Base-by-base conservation (phyloP, 2,888 invertebrate species). In the Pachliopta kotzebuea region DNA sequence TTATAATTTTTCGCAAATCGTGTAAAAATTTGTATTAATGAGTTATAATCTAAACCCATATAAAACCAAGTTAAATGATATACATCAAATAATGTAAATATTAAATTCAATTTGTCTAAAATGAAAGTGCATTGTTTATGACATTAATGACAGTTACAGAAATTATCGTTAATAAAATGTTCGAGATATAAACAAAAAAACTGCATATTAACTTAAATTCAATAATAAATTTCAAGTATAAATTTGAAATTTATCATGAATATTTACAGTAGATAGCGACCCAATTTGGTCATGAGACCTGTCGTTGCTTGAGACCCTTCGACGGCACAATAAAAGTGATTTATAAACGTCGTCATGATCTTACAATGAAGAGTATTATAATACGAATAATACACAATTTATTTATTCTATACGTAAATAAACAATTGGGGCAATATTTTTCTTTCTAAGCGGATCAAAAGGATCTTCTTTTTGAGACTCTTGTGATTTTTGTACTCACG, bases 241-340 rank as follows among this genome's bases (percentile, higher is more conserved):
- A 11, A 8, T 21, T 20, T 52, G 21, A 53, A 14, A 52, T 31
- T 7, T 4, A 56, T 49, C 67, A 70, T 68, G 68, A 62, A 66
- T 59, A 71, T 69, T 69, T 85, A 80, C 77, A 79, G 79, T 76
- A 74, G 74, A 75, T 80, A 78, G 79, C 81, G 83, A 85, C 82
- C 85, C 86, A 85, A 87, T 86, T 88, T 84, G 84, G 79, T 76
- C 76, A 80, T 76, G 76, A 79, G 80, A 77, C 77, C 78, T 76
- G 75, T 80, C 79, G 80, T 85, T 83, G 82, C 79, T 76, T 73
- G 76, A 77, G 79, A 81, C 84, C 85, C 85, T 88, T 87, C 85
- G 84, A 85, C 84, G 82, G 81, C 81, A 88, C 86, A 89, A 89
- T 88, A 86, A 89, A 88, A 86, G 86, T 86, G 87, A 88, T 88